Evolutionary conservation across 2,888 invertebrate genomes (phyloP).

Genomic region (Troides helena): DNA sequence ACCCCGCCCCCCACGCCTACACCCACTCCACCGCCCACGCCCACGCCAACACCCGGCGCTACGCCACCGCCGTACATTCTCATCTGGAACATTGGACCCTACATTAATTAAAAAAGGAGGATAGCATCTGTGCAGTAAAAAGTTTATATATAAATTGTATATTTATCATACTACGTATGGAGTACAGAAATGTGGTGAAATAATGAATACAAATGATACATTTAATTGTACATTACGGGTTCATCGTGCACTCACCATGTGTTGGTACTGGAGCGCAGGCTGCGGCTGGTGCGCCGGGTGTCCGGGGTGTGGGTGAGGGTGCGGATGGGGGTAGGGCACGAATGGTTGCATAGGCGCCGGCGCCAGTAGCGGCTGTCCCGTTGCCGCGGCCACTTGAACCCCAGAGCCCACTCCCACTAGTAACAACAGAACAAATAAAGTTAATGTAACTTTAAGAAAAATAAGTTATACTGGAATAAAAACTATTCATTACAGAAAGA

Average conservation of each 20-base stretch:
- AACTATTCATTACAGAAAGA: too few species aligned
- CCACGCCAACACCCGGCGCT: conserved; percentile 45
- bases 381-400: conserved; percentile 90
- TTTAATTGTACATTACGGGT: too few species aligned
- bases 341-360: conserved; percentile 88
- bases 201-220: too few species aligned
- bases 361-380: conserved; percentile 91
- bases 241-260: conserved; percentile 55
- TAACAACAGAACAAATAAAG: not conserved
- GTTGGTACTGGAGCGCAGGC: conserved; percentile 74
- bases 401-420: conserved; percentile 70
- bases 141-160: too few species aligned
- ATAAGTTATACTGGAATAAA: too few species aligned
- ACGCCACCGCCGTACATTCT: conserved; percentile 81
- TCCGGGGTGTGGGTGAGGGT: conserved; percentile 58
- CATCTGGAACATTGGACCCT: conserved; percentile 62
- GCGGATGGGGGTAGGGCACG: conserved; percentile 83
- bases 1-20: conserved; percentile 39
- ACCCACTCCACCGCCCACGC: conserved; percentile 49
- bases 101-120: too few species aligned
- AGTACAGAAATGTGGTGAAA: too few species aligned
- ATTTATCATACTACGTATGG: too few species aligned
- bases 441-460: conserved; percentile 5
- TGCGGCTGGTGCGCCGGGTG: conserved; percentile 54
- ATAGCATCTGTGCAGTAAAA: too few species aligned